Evolutionary conservation across 2,113 vertebrate genomes (phyloP).

Genomic region (Hippocampus zosterae): DNA sequence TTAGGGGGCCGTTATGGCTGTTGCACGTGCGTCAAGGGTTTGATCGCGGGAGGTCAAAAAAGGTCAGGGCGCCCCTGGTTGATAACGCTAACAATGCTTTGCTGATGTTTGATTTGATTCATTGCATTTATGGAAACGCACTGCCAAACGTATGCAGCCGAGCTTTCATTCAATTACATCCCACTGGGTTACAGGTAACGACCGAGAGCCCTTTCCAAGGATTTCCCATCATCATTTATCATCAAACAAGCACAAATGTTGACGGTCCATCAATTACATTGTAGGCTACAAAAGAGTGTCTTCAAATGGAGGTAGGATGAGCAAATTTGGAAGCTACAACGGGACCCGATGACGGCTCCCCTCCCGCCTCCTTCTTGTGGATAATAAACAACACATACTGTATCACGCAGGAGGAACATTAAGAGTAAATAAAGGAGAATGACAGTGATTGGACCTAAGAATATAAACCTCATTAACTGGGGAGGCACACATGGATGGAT

Average conservation of each 20-base stretch:
- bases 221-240: conserved; percentile 5
- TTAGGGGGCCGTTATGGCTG: too few species aligned
- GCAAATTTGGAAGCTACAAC: conserved; percentile 13
- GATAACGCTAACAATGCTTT: background rate
- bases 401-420: conserved; percentile 31
- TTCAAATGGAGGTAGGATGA: conserved; percentile 1
- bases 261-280: background rate
- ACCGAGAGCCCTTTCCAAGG: background rate
- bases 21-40: too few species aligned
- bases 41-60: too few species aligned
- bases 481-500: conserved; percentile 60
- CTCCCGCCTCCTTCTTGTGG: background rate
- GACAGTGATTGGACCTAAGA: conserved; percentile 49
- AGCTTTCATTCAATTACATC: background rate
- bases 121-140: background rate
- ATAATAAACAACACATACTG: conserved; percentile 10
- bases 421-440: conserved; percentile 50
- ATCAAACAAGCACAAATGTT: background rate
- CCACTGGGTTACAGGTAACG: background rate
- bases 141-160: background rate
- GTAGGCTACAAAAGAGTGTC: background rate
- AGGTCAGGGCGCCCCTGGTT: background rate
- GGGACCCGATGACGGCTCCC: background rate
- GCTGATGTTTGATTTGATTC: background rate
- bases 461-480: conserved; percentile 71